phyloP scores from a whole-genome alignment of 92 coral and sea anemone genomes.

The Epizoanthus stellaris region DNA sequence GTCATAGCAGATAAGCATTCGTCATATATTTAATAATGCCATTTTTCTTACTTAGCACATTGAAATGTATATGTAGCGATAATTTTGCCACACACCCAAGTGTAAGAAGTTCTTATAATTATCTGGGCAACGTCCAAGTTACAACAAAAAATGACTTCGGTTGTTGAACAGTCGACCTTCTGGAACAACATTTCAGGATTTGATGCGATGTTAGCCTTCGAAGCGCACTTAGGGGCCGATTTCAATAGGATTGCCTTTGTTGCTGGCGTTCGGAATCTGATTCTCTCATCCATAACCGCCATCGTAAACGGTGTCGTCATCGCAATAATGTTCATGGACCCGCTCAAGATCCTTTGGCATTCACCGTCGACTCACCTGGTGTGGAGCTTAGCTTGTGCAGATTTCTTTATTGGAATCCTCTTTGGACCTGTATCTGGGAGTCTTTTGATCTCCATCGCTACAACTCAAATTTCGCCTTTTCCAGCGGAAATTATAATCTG shows the following conservation, averaged over 20 bases:
- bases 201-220: background rate
- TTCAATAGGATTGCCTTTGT: background rate
- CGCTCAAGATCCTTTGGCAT: conserved; percentile 1
- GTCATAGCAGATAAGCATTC: no score
- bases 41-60: no score
- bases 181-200: background rate
- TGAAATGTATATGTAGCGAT: no score
- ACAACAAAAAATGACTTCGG: no score
- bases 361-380: background rate
- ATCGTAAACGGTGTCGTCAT: background rate
- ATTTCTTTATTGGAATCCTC: background rate
- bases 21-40: no score
- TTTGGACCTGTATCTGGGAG: background rate
- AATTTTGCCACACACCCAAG: no score
- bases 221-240: background rate
- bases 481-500: background rate
- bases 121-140: no score
- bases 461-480: background rate
- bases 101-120: no score
- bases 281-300: background rate
- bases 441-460: background rate
- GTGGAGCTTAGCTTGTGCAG: conserved; percentile 4
- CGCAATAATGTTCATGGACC: conserved; percentile 6
- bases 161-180: background rate
- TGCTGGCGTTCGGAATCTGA: background rate